Base-by-base conservation (phyloP, 2,797 vertebrate genomes). In the Oceanodroma leucorhoa region DNA sequence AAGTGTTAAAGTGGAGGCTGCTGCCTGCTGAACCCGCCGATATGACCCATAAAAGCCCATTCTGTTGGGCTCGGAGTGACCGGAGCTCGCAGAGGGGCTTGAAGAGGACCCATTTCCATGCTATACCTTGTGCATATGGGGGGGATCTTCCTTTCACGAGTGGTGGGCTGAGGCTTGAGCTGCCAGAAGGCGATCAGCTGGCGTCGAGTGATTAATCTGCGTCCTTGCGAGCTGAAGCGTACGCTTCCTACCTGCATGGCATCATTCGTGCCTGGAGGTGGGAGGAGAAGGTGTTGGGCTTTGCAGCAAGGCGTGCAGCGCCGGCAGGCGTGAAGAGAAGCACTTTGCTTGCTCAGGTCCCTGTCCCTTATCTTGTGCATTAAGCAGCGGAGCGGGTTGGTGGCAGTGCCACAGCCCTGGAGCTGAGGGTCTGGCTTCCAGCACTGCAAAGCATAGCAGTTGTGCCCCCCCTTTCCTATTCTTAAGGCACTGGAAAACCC, bases 101-200 rank as follows among this genome's bases (percentile, higher is more conserved):
- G 9, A 72, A 71, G 54, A 65, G 12, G 40, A 43, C 46, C 51
- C 53, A 0, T 61, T 60, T 19, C 69, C 5, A 1, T 3, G 11
- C 40, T 34, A 2, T 5, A 6, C 53, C 40, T 3, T 0, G 8
- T 24, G 53, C 8, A 0, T 3, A 0, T 5, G 5, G 11, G 24
- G 17, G 66, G 10, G 3, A 60, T 41, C 50, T 71, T 86, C 24
- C 77, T 72, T 29, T 48, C 36, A 1, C 0, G 0, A 19, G 50
- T 0, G 29, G 20, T 9, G 83, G 54, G 81, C 51, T 53, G 70
- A 38, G 70, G 54, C 40, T 72, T 9, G 61, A 55, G 67, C 76
- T 0, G 5, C 2, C 85, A 78, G 87, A 58, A 80, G 57, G 79
- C 0, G 2, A 11, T 78, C 78, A 41, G 79, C 71, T 61, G 75